Evolutionary conservation across 2,113 vertebrate genomes (phyloP).

Genomic region (Notarius lentiginosus): DNA sequence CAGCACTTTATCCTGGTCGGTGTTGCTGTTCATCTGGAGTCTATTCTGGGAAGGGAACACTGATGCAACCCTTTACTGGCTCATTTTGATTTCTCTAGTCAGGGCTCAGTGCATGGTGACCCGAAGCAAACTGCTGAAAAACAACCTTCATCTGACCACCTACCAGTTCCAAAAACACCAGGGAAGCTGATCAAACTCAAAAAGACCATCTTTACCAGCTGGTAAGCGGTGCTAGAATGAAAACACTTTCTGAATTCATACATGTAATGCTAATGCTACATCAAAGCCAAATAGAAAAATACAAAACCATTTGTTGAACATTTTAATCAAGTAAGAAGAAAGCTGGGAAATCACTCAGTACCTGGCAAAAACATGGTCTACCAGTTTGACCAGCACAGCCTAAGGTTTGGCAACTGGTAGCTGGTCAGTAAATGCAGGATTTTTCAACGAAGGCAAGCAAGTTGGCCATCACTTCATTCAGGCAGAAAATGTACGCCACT

Average conservation of each 20-base stretch:
- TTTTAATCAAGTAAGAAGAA: neutral
- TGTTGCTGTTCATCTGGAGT: neutral
- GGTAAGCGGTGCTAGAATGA: neutral
- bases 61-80: neutral
- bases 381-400: neutral
- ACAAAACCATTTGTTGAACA: neutral
- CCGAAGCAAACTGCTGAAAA: neutral
- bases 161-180: neutral
- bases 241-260: neutral
- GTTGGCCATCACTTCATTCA: neutral
- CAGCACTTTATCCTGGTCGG: neutral
- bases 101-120: neutral
- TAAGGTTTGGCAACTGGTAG: neutral
- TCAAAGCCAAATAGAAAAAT: neutral
- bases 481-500: neutral
- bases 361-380: neutral
- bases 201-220: neutral
- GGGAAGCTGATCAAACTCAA: neutral
- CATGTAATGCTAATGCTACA: neutral
- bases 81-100: neutral
- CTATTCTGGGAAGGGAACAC: neutral
- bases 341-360: neutral
- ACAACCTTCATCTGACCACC: neutral
- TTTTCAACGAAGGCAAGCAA: neutral
- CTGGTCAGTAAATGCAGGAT: neutral